These are phyloP conservation scores for Hydrotaea cyrtoneurina DNA, from an alignment of 2,888 invertebrate species.

Conservation along the genomic window DNA sequence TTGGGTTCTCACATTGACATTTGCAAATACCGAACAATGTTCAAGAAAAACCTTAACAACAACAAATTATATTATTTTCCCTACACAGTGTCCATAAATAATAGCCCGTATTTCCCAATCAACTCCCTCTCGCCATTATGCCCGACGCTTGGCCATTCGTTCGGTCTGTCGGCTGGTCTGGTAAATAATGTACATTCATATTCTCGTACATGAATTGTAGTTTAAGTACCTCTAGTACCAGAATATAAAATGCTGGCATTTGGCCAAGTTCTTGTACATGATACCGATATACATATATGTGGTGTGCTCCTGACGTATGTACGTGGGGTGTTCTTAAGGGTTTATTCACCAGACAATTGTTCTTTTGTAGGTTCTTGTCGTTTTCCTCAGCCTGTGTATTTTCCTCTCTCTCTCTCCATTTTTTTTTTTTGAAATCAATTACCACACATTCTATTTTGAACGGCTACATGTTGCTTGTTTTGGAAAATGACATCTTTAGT, in stretches of 20 bases:
- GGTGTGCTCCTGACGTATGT: slow-evolving; percentile 31
- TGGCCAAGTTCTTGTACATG: slow-evolving; percentile 60
- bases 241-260: slow-evolving; percentile 50
- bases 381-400: background rate
- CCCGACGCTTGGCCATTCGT: background rate
- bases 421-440: slow-evolving; percentile 44
- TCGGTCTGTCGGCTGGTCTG: background rate
- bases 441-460: slow-evolving; percentile 18
- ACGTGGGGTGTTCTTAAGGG: slow-evolving; percentile 61
- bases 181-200: background rate
- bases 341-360: slow-evolving; percentile 44
- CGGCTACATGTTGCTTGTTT: slow-evolving; percentile 55
- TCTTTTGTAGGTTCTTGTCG: slow-evolving; percentile 30
- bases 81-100: slow-evolving; percentile 3
- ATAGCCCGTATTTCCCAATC: background rate
- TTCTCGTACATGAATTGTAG: slow-evolving; percentile 6
- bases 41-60: background rate
- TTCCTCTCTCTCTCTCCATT: slow-evolving; percentile 28
- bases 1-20: background rate
- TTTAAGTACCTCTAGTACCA: slow-evolving; percentile 37
- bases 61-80: background rate
- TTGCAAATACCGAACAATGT: background rate
- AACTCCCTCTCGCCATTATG: background rate
- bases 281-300: slow-evolving; percentile 21
- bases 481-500: slow-evolving; percentile 9